Evolutionary conservation across 2,797 vertebrate genomes (phyloP), one percentile per base, ranked within the genome.

Genomic region (Enteromius thamalakanensis): DNA sequence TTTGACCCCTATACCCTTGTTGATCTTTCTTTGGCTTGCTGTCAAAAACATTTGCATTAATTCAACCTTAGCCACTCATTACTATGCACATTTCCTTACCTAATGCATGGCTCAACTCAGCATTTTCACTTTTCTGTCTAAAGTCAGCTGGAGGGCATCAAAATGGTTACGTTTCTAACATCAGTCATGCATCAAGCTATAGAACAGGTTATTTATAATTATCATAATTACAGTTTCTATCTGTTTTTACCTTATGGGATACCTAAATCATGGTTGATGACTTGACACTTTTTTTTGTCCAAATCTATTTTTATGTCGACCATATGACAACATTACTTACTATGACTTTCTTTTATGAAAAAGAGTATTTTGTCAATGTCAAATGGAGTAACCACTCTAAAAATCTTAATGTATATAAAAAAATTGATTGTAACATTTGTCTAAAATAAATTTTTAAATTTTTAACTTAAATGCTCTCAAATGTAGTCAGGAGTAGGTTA

Each of bases 11-110:
- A 65, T 60, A 58, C 55, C 83, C 79, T 84, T 87, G 81, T 75
- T 86, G 34, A 70, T 60, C 67, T 51, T 45, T 76, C 70, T 51
- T 84, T 79, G 80, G 83, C 70, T 64, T 29, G 75, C 85, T 76
- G 84, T 85, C 86, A 84, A 51, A 79, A 37, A 47, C 32, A 19
- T 83, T 69, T 86, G 79, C 76, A 67, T 76, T 84, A 80, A 80
- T 76, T 53, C 76, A 64, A 34, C 26, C 64, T 69, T 79, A 78
- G 53, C 58, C 58, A 26, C 21, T 32, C 85, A 76, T 86, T 86
- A 82, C 65, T 76, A 82, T 81, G 76, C 72, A 55, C 68, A 69
- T 55, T 78, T 79, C 80, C 77, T 74, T 71, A 75, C 68, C 72
- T 40, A 40, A 62, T 51, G 34, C 51, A 76, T 40, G 26, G 29